Percentiles rank a stretch among this genome's conserved stretches.
These are phyloP conservation scores for Dryobates pubescens DNA, from an alignment of 2,797 vertebrate genomes.

Conservation along the genomic window DNA sequence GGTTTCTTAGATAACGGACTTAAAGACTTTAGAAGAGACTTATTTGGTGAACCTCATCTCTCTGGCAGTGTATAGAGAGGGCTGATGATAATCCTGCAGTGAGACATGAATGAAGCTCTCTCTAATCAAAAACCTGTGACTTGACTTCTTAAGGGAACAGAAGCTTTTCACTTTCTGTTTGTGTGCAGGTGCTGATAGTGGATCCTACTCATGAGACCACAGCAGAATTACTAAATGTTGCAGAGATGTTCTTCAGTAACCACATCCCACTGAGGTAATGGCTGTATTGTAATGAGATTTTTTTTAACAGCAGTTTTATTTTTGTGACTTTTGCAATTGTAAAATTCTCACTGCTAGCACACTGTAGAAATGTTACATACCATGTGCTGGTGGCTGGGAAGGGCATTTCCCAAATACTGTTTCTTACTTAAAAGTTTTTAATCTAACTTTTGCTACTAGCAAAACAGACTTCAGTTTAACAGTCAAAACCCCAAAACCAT, in stretches of 20 bases:
- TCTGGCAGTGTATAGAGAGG: not conserved
- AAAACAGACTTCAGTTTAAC: not conserved
- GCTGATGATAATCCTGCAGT: not conserved
- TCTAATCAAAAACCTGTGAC: not conserved
- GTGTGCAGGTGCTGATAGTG: conserved; percentile 89
- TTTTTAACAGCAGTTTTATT: not conserved
- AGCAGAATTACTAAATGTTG: conserved; percentile 88
- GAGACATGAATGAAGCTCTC: not conserved
- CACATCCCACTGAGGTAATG: conserved; percentile 95
- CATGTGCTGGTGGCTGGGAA: not conserved
- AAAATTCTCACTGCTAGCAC: not conserved
- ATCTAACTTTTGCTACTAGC: not conserved
- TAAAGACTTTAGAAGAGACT: not conserved
- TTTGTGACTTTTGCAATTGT: not conserved
- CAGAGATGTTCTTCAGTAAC: conserved; percentile 98
- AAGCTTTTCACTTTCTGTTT: not conserved
- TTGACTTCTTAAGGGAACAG: not conserved
- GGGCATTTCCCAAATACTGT: not conserved
- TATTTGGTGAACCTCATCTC: not conserved
- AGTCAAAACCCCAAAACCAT: not conserved
- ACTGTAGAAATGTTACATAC: not conserved
- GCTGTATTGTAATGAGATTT: fast-evolving
- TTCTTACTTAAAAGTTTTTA: not conserved
- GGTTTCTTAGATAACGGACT: not conserved
- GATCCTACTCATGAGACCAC: conserved; percentile 89